Evolutionary conservation across 2,113 vertebrate genomes (phyloP).

Genomic region (Crotalus tigris): DNA sequence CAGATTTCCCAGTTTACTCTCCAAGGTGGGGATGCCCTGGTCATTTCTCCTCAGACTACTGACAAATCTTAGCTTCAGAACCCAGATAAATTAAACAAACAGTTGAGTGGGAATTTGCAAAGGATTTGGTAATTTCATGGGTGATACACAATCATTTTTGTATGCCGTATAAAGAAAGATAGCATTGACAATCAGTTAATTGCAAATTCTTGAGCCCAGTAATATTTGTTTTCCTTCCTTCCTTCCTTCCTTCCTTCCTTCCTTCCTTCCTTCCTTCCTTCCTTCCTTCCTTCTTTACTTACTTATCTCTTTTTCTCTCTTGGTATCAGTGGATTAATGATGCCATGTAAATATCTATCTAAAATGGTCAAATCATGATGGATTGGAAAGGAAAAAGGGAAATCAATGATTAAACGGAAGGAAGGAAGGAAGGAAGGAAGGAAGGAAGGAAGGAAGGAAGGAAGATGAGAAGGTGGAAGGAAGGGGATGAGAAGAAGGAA

Average conservation of each 20-base stretch:
- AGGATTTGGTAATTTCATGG: not conserved
- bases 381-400: too few species aligned
- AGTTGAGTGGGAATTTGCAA: not conserved
- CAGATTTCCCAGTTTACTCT: not conserved
- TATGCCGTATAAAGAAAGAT: not conserved
- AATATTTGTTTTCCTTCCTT: too few species aligned
- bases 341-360: not conserved
- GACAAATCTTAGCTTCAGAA: not conserved
- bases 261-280: too few species aligned
- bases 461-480: too few species aligned
- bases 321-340: not conserved
- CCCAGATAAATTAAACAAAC: not conserved
- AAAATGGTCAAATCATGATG: too few species aligned
- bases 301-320: too few species aligned
- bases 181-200: not conserved
- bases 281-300: too few species aligned
- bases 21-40: not conserved
- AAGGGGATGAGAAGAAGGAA: too few species aligned
- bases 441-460: too few species aligned
- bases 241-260: too few species aligned
- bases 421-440: too few species aligned
- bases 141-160: not conserved
- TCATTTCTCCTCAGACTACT: not conserved
- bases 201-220: not conserved
- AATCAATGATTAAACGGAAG: too few species aligned